Conservation (phyloP, 2,797 vertebrate genomes). For the Chelon labrosus region DNA sequence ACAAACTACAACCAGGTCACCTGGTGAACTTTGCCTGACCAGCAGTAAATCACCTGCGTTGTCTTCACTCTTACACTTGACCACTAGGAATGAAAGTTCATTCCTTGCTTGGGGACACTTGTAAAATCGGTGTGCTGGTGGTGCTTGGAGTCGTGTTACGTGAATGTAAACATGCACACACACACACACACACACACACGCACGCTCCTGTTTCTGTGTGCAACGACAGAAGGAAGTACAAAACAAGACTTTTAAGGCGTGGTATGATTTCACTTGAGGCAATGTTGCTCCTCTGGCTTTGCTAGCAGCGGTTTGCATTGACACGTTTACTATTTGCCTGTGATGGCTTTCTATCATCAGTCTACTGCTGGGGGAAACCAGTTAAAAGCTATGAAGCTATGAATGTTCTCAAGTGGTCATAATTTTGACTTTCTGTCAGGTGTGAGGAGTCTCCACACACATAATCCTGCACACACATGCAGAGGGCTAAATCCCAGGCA, state of each 20-base stretch:
- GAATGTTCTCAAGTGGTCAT: conserved; percentile 30
- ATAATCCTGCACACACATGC: conserved; percentile 8
- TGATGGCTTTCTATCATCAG: conserved; percentile 40
- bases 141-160: conserved; percentile 49
- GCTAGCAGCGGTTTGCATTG: conserved; percentile 9
- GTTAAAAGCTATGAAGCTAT: conserved; percentile 14
- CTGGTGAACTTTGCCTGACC: conserved; percentile 12
- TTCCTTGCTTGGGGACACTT: conserved; percentile 11
- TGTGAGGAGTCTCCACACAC: conserved; percentile 13
- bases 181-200: too few species aligned
- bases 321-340: conserved; percentile 41
- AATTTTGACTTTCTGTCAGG: conserved; percentile 34
- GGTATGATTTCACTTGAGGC: conserved; percentile 32
- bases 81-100: conserved; percentile 32
- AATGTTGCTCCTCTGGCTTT: conserved; percentile 30
- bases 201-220: conserved; percentile 13
- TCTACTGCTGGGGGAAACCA: conserved; percentile 30
- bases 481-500: conserved; percentile 33
- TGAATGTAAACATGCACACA: conserved; percentile 1
- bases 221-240: background rate
- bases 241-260: conserved; percentile 14
- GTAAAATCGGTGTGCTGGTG: conserved; percentile 12
- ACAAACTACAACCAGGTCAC: conserved; percentile 41
- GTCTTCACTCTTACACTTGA: conserved; percentile 37
- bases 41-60: conserved; percentile 33